These are phyloP conservation scores for Dendrolimus kikuchii DNA, from an alignment of 1,140 invertebrate species.

Conservation along the genomic window DNA sequence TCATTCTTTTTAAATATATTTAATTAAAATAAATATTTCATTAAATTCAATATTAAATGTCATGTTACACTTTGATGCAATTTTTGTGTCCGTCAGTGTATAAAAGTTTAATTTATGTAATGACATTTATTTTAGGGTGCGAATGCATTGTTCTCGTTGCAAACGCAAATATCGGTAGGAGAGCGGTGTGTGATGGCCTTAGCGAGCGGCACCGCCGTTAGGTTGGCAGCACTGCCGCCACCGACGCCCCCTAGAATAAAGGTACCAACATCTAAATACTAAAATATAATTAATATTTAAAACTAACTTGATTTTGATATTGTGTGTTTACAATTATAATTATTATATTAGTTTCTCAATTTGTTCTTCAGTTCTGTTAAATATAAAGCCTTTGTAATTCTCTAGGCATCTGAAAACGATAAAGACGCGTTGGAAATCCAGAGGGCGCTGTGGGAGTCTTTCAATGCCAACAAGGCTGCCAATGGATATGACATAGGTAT, in stretches of 20 bases:
- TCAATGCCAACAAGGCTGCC: constrained; percentile 45
- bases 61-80: too few species aligned
- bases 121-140: constrained; percentile 31
- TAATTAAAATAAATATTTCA: too few species aligned
- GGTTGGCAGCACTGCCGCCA: constrained; percentile 81
- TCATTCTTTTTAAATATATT: too few species aligned
- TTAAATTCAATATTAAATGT: too few species aligned
- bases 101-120: too few species aligned
- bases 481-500: constrained; percentile 52
- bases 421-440: constrained; percentile 58
- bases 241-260: constrained; percentile 48
- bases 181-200: constrained; percentile 90
- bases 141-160: constrained; percentile 51
- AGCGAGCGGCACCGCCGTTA: constrained; percentile 90
- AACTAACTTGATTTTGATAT: too few species aligned
- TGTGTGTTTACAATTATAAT: too few species aligned
- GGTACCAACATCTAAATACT: constrained; percentile 14
- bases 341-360: too few species aligned
- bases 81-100: too few species aligned
- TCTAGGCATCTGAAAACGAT: constrained; percentile 57
- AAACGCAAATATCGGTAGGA: constrained; percentile 89
- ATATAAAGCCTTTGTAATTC: constrained; percentile 4
- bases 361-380: background rate
- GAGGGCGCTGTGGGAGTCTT: constrained; percentile 52
- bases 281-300: too few species aligned